Percentiles rank a stretch among this genome's conserved stretches.
Evolutionary conservation across 2,113 vertebrate genomes (phyloP).

Genomic region (Serilophus lunatus): DNA sequence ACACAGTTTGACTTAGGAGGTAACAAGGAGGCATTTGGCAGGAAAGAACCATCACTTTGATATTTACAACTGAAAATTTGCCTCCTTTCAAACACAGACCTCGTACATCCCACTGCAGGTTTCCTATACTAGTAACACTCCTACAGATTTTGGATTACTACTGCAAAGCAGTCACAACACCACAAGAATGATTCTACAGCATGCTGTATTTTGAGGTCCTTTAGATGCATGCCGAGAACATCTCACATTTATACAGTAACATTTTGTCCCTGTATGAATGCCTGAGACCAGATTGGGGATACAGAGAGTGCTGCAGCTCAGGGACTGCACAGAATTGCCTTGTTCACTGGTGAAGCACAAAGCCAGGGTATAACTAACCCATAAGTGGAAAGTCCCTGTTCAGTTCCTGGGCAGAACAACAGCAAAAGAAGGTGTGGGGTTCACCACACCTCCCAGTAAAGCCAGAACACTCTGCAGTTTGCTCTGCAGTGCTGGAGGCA

Average conservation of each 20-base stretch:
- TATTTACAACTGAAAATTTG: neutral
- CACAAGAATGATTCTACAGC: neutral
- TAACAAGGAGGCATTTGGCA: neutral
- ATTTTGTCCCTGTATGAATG: neutral
- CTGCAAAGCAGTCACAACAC: neutral
- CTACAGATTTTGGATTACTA: neutral
- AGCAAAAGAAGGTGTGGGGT: neutral
- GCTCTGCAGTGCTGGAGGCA: neutral
- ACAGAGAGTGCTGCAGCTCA: neutral
- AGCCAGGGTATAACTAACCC: neutral
- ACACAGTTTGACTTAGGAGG: neutral
- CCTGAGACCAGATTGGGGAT: fast-evolving
- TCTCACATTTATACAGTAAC: neutral
- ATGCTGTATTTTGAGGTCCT: neutral
- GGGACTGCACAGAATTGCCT: neutral
- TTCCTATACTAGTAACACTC: constrained; percentile 28
- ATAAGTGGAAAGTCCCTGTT: neutral
- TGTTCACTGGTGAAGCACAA: neutral
- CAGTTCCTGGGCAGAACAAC: neutral
- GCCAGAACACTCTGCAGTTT: neutral
- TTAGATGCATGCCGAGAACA: neutral
- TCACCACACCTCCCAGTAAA: neutral
- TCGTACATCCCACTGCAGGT: neutral
- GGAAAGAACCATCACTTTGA: neutral
- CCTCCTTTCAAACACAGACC: neutral